Evolutionary conservation across 2,797 vertebrate genomes (phyloP), one percentile per base, ranked within the genome.

Genomic region (Liparis tanakae): DNA sequence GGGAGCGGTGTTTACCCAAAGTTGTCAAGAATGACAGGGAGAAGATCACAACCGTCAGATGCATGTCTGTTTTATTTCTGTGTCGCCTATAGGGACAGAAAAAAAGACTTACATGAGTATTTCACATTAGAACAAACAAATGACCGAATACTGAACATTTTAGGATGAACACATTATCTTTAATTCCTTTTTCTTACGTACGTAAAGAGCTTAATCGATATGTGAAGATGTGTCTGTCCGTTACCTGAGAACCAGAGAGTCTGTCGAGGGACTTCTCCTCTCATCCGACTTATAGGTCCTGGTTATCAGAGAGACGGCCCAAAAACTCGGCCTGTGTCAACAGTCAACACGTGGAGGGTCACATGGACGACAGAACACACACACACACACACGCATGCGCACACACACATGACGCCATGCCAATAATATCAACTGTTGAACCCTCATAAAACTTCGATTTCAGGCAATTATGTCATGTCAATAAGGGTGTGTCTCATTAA

Each of bases 341-440:
- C 82, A 94, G 57, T 79, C 82, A 92, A 92, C 91, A 95, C 89
- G 93, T 94, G 92, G 92, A 93, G 85, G 92, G 91, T 94, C 93
- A 92, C 60, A 74, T 1, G 81, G 89, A 92, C 82, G 88, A 88
- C 68, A 46, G 69, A 83, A 56, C 78, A 76, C 63, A 60, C 51
- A 63, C 37, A 60, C 65, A 56, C 58, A 43, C 59, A 69, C 41
- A 51, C 51, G 58, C 46, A 63, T 37, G 67, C n/a, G 43, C 56
- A 48, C 59, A 70, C 75, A 70, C 44, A 60, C 68, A 15, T 30
- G 14, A 43, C 14, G 10, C 20, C 13, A 41, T 39, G 1, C 13
- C 17, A 65, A 53, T 50, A 61, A 12, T 0, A 3, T 50, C 25
- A 22, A 69, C 46, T 20, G 25, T 34, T 66, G 18, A 69, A 60